A percentile compares a stretch with the other conserved stretches of the same genome.
Evolutionary conservation across 2,113 vertebrate species (phyloP).

Genomic region (Cromileptes altivelis): DNA sequence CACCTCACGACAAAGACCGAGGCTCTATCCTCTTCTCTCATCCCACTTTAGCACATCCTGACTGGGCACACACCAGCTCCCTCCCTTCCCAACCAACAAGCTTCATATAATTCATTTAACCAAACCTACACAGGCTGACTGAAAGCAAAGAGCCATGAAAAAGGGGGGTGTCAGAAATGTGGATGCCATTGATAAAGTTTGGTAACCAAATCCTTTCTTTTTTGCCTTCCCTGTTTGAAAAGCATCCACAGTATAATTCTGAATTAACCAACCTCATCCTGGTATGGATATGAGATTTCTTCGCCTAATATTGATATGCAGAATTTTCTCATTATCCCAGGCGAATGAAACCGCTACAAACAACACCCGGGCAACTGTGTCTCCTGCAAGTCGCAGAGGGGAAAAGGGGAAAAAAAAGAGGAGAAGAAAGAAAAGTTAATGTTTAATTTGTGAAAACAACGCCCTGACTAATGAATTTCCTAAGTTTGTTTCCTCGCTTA

Average conservation of each 20-base stretch:
- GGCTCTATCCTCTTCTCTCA: conserved; percentile 1
- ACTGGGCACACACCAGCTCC: neutral
- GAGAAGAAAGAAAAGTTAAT: conserved; percentile 56
- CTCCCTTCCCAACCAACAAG: neutral
- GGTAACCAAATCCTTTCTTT: neutral
- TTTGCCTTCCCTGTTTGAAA: neutral
- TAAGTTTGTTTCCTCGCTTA: conserved; percentile 54
- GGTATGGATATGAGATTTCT: conserved; percentile 67
- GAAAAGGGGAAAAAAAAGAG: neutral
- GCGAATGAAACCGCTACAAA: conserved; percentile 66
- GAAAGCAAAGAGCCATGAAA: conserved; percentile 12
- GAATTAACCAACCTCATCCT: conserved; percentile 64
- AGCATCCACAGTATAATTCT: conserved; percentile 46
- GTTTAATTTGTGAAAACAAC: conserved; percentile 73
- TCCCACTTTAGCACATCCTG: conserved; percentile 12
- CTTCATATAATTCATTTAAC: conserved; percentile 43
- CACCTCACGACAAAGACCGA: neutral
- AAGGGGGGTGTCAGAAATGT: conserved; percentile 2
- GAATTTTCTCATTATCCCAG: conserved; percentile 74
- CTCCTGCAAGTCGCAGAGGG: conserved; percentile 49
- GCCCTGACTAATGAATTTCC: conserved; percentile 70
- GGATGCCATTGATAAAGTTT: conserved; percentile 26
- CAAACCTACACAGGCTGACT: neutral
- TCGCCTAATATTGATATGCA: conserved; percentile 71
- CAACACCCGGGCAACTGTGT: conserved; percentile 60